Evolutionary conservation across 2,797 vertebrate species (phyloP).

Genomic region (Amphiprion clarkii): DNA sequence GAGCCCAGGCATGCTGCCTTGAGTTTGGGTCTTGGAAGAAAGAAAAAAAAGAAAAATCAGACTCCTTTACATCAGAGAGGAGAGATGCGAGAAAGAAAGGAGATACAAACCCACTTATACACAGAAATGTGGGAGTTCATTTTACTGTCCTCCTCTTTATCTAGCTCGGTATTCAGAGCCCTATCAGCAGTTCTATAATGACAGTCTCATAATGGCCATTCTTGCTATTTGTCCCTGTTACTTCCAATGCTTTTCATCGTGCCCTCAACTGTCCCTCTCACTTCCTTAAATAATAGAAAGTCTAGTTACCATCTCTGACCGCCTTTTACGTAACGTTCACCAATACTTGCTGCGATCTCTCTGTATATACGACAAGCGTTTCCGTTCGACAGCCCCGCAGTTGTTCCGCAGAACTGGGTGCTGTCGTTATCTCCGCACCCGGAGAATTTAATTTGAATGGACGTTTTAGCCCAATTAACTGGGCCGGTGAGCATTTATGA

Average conservation of each 20-base stretch:
- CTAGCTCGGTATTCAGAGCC: conserved; percentile 48
- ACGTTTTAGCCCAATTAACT: conserved; percentile 86
- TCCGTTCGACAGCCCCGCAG: conserved; percentile 41
- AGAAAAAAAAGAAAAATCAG: conserved; percentile 17
- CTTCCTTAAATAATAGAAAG: conserved; percentile 55
- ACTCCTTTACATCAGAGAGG: conserved; percentile 43
- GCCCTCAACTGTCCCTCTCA: conserved; percentile 17
- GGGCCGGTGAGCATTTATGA: conserved; percentile 78
- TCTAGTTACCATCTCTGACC: conserved; percentile 43
- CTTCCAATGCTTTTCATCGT: conserved; percentile 28
- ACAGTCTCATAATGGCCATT: conserved; percentile 48
- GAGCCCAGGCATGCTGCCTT: conserved; percentile 37
- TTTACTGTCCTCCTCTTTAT: conserved; percentile 45
- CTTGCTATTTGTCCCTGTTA: conserved; percentile 40
- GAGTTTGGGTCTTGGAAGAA: conserved; percentile 41
- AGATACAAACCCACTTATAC: conserved; percentile 32
- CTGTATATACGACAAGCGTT: conserved; percentile 49
- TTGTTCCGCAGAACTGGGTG: conserved; percentile 53
- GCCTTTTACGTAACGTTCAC: conserved; percentile 46
- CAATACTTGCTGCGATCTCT: conserved; percentile 28
- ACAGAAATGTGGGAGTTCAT: conserved; percentile 46
- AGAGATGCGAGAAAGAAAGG: conserved; percentile 36
- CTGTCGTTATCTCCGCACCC: conserved; percentile 76
- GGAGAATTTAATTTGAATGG: conserved; percentile 82
- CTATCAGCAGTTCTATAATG: conserved; percentile 43